Base-by-base conservation (phyloP, 2,888 invertebrate species). In the Tetragonisca angustula region DNA sequence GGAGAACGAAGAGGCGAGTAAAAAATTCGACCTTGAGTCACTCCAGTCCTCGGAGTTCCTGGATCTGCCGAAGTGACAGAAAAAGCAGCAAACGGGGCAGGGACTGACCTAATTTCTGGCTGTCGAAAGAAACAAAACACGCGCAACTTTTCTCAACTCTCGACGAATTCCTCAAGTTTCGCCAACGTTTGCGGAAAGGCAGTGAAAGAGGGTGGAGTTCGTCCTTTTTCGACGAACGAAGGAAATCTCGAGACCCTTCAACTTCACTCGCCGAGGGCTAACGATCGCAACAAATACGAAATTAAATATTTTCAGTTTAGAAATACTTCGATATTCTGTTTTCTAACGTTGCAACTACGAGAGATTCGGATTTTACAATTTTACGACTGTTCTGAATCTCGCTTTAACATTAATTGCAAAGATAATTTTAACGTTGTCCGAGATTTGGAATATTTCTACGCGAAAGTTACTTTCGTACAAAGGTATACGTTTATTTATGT, bases 1-100 rank as follows among this genome's bases (percentile, higher is more conserved):
- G 59, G 32, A 4, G 59, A 32, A 65, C 24, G 76, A 54, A 56
- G 77, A 72, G 67, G 64, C 17, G 17, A 9, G 61, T 61, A 61
- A 17, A 61, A 61, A 61, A 24, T 61, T 24, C 24, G 24, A 61
- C 24, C 61, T 17, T 24, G 61, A 19, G 27, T 17, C 24, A 3
- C 24, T 27, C 24, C 17, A 61, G 9, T 17, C 6, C 64, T 56
- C 50, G 5, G 56, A 27, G 9, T 27, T 27, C 61, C 61, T 27
- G 24, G 56, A 59, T 59, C 15, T 59, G 1, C 13, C n/a, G 15
- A 13, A 59, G 15, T 13, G 56, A n/a, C n/a, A 19, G n/a, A 15
- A 56, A 21, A n/a, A 56, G 13, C 21, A 56, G 56, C 56, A 56
- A 56, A 56, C n/a, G n/a, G 36, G 36, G 36, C 2, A n/a, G n/a